Evolutionary conservation across 2,113 vertebrate species (phyloP), one percentile per base, ranked within the genome.

Genomic region (Sigmodon hispidus): DNA sequence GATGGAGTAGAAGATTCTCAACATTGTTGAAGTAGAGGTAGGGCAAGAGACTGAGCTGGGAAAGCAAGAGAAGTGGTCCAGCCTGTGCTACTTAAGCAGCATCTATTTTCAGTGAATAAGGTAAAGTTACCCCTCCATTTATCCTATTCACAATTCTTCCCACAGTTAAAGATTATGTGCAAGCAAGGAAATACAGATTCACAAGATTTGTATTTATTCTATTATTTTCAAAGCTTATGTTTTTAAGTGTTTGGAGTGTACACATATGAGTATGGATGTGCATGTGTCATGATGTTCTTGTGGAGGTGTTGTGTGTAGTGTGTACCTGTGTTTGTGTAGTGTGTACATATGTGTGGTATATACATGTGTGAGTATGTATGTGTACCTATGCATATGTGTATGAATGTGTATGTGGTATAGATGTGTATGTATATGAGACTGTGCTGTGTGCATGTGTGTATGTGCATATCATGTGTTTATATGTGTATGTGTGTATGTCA

Each of bases 141-240:
- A 48, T 40, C 22, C 29, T 81, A n/a, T 57, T 95, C 55, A 50
- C 21, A 45, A 61, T 63, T 85, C n/a, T 83, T 89, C 52, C 55
- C 70, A 96, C 29, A 73, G 36, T 48, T 65, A 48, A 91, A 91
- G 40, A 65, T n/a, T n/a, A 85, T 29, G 29, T 4, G 26, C 36
- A 77, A 50, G 22, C 22, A 87, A 95, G 67, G 5, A 67, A 86
- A 76, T 90, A 43, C 26, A 88, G 87, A 90, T 91, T 67, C 26
- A 40, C 52, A 5, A 83, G 63, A 24, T 52, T 19, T 75, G 17
- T 26, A 61, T 55, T 81, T 87, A 67, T 43, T n/a, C 40, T 77
- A 93, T 93, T 40, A 55, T 52, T 97, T 92, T 84, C 67, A 88
- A 96, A 36, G 2, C 12, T 65, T 22, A 75, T 80, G 43, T 79